Evolutionary conservation across 2,888 invertebrate genomes (phyloP).

Genomic region (Prosapia bicincta): DNA sequence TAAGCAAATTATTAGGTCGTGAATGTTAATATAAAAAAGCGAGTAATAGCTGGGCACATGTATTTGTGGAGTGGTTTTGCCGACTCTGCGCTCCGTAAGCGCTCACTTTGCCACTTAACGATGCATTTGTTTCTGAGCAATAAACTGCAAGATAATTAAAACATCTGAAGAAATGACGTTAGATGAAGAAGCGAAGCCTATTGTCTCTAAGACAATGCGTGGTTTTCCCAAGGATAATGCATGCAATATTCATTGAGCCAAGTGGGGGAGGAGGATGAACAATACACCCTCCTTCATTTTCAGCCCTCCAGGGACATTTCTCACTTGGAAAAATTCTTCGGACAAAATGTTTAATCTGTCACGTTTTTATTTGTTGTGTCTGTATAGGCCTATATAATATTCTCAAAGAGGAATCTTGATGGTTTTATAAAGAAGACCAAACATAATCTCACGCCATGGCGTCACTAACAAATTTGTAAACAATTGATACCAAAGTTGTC

Average conservation of each 20-base stretch:
- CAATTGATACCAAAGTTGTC: too few relatives aligned
- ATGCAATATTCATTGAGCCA: background rate
- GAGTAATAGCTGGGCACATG: too few relatives aligned
- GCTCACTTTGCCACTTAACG: background rate
- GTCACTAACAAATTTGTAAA: background rate
- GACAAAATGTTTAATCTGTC: background rate
- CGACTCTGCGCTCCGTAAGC: background rate
- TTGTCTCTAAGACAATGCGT: background rate
- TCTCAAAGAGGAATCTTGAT: background rate
- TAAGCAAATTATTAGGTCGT: too few relatives aligned
- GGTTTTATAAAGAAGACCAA: background rate
- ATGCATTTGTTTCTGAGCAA: background rate
- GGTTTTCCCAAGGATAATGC: background rate
- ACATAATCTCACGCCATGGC: background rate
- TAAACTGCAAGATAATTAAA: background rate
- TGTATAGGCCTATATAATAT: background rate
- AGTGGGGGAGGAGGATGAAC: background rate
- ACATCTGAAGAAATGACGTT: background rate
- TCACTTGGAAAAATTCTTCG: background rate
- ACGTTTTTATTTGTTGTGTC: background rate
- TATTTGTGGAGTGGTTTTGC: too few relatives aligned
- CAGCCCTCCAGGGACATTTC: background rate
- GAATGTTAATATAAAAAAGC: too few relatives aligned
- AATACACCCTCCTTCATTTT: too few relatives aligned
- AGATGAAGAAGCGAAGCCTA: background rate